Percentiles rank a stretch among this genome's conserved stretches.
Conservation (phyloP, 2,797 vertebrate genomes). For the Capromys pilorides region DNA sequence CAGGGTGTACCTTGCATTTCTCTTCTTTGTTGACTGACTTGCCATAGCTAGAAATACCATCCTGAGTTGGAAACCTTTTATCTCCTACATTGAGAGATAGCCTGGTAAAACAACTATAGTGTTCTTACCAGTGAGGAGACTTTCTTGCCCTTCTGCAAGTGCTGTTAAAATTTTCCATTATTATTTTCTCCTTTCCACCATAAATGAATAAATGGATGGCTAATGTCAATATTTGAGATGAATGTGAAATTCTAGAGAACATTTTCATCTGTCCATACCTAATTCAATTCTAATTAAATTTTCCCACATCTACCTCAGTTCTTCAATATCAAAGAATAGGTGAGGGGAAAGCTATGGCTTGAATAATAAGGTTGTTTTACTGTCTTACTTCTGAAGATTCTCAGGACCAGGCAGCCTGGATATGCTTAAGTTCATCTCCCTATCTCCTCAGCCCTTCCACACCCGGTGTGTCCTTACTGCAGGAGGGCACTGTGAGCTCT, state of each 20-base stretch:
- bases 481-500: background rate
- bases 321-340: slow-evolving; percentile 36
- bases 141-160: slow-evolving; percentile 1
- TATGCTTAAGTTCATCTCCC: background rate
- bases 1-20: background rate
- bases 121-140: background rate
- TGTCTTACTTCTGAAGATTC: background rate
- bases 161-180: background rate
- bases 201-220: slow-evolving; percentile 7
- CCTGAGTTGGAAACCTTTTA: background rate
- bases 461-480: background rate
- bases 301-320: background rate
- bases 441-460: background rate
- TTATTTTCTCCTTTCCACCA: background rate
- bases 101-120: background rate
- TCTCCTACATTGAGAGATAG: background rate
- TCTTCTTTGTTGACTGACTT: background rate
- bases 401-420: background rate
- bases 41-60: background rate
- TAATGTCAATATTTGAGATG: background rate
- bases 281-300: background rate
- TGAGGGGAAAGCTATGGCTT: background rate
- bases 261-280: background rate
- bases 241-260: slow-evolving; percentile 1
- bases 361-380: background rate